These are phyloP conservation scores for Eulithis testata DNA, from an alignment of 2,888 invertebrate species.

Conservation along the genomic window DNA sequence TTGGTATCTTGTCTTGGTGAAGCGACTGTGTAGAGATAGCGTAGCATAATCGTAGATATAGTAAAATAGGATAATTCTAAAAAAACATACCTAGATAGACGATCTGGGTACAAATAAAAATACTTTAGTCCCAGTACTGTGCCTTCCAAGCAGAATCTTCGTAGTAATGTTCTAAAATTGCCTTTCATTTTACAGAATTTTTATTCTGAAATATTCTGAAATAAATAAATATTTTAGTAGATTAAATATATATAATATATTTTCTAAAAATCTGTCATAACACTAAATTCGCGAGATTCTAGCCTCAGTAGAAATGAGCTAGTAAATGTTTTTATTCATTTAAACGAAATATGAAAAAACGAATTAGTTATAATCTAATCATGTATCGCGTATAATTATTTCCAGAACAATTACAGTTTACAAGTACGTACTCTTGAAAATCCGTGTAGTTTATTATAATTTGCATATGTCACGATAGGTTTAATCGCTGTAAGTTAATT, in stretches of 20 bases:
- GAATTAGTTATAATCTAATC: neutral
- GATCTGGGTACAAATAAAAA: slow-evolving; percentile 73
- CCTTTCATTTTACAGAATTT: slow-evolving; percentile 47
- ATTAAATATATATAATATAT: no score
- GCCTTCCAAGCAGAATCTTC: slow-evolving; percentile 65
- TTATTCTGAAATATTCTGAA: no score
- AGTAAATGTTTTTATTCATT: neutral
- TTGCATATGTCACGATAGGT: slow-evolving; percentile 2
- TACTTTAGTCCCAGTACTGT: slow-evolving; percentile 72
- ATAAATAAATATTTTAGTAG: no score
- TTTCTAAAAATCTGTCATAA: no score
- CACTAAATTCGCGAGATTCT: no score
- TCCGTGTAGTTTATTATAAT: slow-evolving; percentile 12
- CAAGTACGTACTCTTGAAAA: slow-evolving; percentile 6
- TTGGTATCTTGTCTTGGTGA: no score
- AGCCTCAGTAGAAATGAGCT: no score
- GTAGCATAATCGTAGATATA: slow-evolving; percentile 4
- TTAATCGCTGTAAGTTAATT: neutral
- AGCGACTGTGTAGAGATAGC: neutral
- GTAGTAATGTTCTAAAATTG: slow-evolving; percentile 51
- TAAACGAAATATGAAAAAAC: neutral
- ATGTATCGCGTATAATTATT: slow-evolving; percentile 1
- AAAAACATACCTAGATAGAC: slow-evolving; percentile 63
- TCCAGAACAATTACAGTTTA: neutral
- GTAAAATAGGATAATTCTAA: neutral